Conservation (phyloP, 1,140 invertebrate species). For the Drosophila trapezifrons region DNA sequence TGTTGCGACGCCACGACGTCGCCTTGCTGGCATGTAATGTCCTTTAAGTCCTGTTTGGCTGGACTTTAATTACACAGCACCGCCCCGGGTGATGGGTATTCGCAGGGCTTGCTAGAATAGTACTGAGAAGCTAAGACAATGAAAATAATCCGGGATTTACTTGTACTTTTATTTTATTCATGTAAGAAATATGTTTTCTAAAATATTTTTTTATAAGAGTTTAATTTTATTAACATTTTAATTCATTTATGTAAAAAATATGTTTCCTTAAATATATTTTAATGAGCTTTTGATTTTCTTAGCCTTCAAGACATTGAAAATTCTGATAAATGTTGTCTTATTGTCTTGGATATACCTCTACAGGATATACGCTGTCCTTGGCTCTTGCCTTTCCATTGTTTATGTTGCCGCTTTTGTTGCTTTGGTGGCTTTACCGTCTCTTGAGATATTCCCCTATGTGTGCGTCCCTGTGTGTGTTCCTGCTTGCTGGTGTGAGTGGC, state of each 20-base stretch:
- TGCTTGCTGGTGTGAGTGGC: conserved; percentile 41
- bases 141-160: no score
- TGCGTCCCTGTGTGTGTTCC: conserved; percentile 8
- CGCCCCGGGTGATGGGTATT: conserved; percentile 10
- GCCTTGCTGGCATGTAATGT: conserved; percentile 55
- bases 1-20: conserved; percentile 43
- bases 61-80: conserved; percentile 74
- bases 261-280: no score
- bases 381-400: background rate
- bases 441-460: conserved; percentile 63
- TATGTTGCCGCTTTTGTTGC: conserved; percentile 28
- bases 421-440: conserved; percentile 67
- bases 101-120: background rate
- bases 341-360: background rate
- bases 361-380: conserved; percentile 21
- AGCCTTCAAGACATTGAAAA: background rate
- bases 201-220: no score
- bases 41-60: conserved; percentile 74
- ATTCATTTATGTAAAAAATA: background rate
- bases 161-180: background rate
- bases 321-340: accelerated
- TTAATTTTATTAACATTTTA: no score
- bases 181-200: accelerated
- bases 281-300: no score
- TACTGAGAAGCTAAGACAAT: background rate